Evolutionary conservation across 2,888 invertebrate genomes (phyloP).

Genomic region (Myopa testacea): DNA sequence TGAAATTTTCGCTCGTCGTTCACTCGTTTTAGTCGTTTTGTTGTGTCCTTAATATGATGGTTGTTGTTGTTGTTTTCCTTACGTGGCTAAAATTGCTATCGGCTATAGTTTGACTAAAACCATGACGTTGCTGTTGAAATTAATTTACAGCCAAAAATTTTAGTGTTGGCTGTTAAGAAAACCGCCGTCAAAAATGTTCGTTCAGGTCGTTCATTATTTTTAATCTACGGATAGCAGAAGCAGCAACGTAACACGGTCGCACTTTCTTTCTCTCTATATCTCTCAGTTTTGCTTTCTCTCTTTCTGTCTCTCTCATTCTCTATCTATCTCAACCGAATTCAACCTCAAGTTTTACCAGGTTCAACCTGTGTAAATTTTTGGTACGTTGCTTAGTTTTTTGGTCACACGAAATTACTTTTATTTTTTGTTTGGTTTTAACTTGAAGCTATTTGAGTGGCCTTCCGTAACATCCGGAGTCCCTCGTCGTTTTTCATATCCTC

Average conservation of each 20-base stretch:
- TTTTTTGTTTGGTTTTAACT: background rate
- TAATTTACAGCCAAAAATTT: constrained; percentile 7
- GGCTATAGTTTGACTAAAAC: too few relatives aligned
- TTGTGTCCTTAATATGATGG: too few relatives aligned
- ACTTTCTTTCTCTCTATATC: constrained; percentile 12
- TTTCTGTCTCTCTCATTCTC: background rate
- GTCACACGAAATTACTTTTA: background rate
- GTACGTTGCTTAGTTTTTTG: constrained; percentile 24
- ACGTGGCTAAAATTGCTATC: too few relatives aligned
- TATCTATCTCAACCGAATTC: background rate
- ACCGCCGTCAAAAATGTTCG: background rate
- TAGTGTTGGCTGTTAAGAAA: background rate
- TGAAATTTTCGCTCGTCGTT: too few relatives aligned
- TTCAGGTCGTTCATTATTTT: constrained; percentile 34
- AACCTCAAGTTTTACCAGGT: background rate
- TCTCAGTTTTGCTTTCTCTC: background rate
- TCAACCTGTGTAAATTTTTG: constrained; percentile 44
- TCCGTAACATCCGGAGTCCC: background rate
- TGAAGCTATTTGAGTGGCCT: background rate
- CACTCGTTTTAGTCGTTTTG: too few relatives aligned
- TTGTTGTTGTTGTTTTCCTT: too few relatives aligned
- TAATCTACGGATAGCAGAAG: constrained; percentile 54
- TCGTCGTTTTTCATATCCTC: background rate
- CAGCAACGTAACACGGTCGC: constrained; percentile 34
- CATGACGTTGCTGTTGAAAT: background rate